Evolutionary conservation across 1,140 invertebrate genomes (phyloP), one percentile per base, ranked within the genome.

Genomic region (Ephestia elutella): DNA sequence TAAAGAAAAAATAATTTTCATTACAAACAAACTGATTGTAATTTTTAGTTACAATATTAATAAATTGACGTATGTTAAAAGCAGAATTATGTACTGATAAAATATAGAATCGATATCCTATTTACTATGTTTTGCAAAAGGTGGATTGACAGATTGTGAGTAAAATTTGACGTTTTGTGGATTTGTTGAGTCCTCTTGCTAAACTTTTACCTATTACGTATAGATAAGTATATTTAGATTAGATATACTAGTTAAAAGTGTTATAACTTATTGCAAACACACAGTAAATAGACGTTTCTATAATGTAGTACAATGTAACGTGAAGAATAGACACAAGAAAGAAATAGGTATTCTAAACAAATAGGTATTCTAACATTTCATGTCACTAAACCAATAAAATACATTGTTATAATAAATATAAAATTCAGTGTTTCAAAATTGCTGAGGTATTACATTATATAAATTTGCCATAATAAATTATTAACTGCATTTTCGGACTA

Each of bases 401-500:
- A 44, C 30, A 32, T 32, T 1, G 30, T 32, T 32, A 32, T 32
- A 44, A 44, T 44, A 44, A n/a, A n/a, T 10, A 44, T 44, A 32
- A 3, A 32, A 10, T 44, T 44, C 38, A 44, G 15, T 44, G 38
- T 44, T 44, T 44, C 13, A 44, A 44, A 15, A 44, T 44, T 44
- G 38, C 38, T 44, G 38, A 44, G 38, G 38, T 44, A 44, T 17
- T 44, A 44, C 15, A 35, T 11, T 44, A 44, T 44, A 35, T 11
- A 11, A 44, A 44, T 44, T 44, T 44, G 38, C 38, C 38, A 17
- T 44, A 84, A 84, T 83, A 81, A 86, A 80, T 83, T 82, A 83
- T 70, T 65, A 78, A 80, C 80, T 80, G 81, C 62, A 70, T 80
- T 82, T 85, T 84, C 73, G 77, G 77, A 84, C 82, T 86, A 87